Percentiles rank a stretch among this genome's conserved stretches.
These are phyloP conservation scores for Emmelina monodactyla DNA, from an alignment of 2,888 invertebrate genomes.

Conservation along the genomic window DNA sequence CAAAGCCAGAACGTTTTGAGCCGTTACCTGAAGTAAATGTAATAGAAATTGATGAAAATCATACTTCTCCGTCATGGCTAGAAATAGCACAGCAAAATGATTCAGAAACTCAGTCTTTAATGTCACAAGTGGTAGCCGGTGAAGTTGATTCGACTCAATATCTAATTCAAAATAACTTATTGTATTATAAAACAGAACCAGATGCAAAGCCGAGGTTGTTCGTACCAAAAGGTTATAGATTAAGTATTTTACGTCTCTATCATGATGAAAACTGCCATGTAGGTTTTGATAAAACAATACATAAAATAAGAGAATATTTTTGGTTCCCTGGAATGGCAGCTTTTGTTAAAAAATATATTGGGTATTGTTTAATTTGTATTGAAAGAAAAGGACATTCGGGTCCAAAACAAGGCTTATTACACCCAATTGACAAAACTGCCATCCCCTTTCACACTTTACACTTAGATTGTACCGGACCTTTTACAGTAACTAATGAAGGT, in stretches of 20 bases:
- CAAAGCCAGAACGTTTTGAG: too few relatives aligned
- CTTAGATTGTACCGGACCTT: conserved; percentile 22
- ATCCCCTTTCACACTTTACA: conserved; percentile 22
- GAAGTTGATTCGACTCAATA: conserved; percentile 16
- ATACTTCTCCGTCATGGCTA: conserved; percentile 14
- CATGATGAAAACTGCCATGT: conserved; percentile 17
- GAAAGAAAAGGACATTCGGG: conserved; percentile 14
- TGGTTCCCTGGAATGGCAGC: conserved; percentile 17
- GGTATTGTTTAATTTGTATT: conserved; percentile 13
- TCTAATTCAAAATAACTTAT: conserved; percentile 12
- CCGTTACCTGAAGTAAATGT: conserved; percentile 7
- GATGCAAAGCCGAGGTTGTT: conserved; percentile 15
- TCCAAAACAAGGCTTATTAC: conserved; percentile 15
- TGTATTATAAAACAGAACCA: conserved; percentile 10
- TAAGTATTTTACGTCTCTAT: conserved; percentile 14
- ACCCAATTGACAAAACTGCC: conserved; percentile 15
- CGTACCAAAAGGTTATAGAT: conserved; percentile 16
- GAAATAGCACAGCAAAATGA: conserved; percentile 16
- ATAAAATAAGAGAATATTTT: conserved; percentile 16
- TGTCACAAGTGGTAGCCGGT: conserved; percentile 9
- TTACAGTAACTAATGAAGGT: conserved; percentile 13
- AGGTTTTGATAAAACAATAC: conserved; percentile 10
- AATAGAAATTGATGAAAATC: conserved; percentile 9
- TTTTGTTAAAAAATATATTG: conserved; percentile 14
- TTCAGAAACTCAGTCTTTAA: conserved; percentile 13